Percentiles rank a stretch among this genome's conserved stretches.
Conservation (phyloP, 2,113 vertebrate genomes). For the Promerops cafer region DNA sequence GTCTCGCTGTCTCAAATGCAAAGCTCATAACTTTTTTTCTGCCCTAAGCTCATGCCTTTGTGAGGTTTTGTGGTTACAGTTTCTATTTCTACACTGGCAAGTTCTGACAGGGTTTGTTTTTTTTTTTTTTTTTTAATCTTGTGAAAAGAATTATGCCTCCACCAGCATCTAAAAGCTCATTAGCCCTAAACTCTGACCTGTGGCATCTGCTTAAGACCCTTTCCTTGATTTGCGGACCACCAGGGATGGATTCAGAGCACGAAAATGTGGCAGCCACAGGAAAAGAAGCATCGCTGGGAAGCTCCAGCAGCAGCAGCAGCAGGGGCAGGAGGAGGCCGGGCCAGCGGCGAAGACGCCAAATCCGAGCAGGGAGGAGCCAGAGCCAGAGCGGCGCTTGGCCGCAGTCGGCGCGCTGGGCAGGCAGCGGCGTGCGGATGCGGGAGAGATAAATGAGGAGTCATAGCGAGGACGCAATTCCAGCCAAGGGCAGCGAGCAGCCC, state of each 20-base stretch:
- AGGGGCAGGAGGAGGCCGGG: conserved; percentile 6
- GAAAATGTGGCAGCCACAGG: background rate
- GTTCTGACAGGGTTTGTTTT: background rate
- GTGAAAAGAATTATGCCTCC: background rate
- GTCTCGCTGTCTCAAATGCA: background rate
- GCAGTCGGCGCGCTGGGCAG: background rate
- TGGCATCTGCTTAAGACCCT: background rate
- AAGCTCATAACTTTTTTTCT: background rate
- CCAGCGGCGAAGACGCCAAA: conserved; percentile 5
- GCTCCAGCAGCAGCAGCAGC: background rate
- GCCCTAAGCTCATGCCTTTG: background rate
- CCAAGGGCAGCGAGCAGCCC: background rate
- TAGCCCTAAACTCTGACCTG: background rate
- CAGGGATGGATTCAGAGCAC: background rate
- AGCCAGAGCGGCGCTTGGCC: background rate
- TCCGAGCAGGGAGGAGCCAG: conserved; percentile 35
- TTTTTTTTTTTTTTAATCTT: background rate
- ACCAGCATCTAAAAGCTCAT: background rate
- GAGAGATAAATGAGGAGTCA: background rate
- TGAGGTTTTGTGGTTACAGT: background rate
- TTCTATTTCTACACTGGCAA: background rate
- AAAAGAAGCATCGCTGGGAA: background rate
- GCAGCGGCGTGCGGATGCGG: background rate
- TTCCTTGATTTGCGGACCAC: background rate
- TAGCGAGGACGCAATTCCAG: background rate